Percentiles rank a stretch among this genome's conserved stretches.
Evolutionary conservation across 1,140 invertebrate genomes (phyloP).

Genomic region (Dendrolimus punctatus): DNA sequence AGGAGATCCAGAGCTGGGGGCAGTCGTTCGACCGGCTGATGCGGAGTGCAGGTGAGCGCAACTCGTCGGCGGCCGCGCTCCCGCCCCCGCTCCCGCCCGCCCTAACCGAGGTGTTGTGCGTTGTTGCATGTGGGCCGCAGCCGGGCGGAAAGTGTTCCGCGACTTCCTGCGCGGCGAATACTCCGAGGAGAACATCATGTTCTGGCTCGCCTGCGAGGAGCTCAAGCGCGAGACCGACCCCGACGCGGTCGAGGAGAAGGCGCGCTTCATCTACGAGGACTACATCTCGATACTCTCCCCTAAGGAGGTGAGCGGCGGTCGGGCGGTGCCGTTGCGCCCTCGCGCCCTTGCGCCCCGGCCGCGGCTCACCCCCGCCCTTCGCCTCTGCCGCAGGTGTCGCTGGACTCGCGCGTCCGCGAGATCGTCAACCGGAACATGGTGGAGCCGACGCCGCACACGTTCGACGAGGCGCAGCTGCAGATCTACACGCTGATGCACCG

Average conservation of each 20-base stretch:
- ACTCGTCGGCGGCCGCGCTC: background rate
- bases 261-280: constrained; percentile 98
- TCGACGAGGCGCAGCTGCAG: constrained; percentile 99
- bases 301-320: constrained; percentile 87
- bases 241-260: constrained; percentile 96
- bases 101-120: background rate
- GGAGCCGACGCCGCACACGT: constrained; percentile 94
- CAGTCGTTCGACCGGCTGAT: constrained; percentile 97
- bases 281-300: constrained; percentile 99
- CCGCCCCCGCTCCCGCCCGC: background rate
- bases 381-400: constrained; percentile 83
- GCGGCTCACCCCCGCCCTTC: background rate
- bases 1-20: constrained; percentile 95
- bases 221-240: constrained; percentile 95
- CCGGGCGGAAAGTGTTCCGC: constrained; percentile 94
- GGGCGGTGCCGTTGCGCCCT: too few relatives aligned
- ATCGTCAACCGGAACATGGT: constrained; percentile 99
- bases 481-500: constrained; percentile 99
- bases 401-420: constrained; percentile 98
- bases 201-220: constrained; percentile 99
- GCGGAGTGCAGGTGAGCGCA: constrained; percentile 83
- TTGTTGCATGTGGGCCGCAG: constrained; percentile 50
- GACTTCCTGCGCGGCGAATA: constrained; percentile 99
- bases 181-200: constrained; percentile 99
- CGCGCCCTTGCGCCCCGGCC: constrained; percentile 4